Evolutionary conservation across 2,113 vertebrate species (phyloP).

Genomic region (Paralichthys olivaceus): DNA sequence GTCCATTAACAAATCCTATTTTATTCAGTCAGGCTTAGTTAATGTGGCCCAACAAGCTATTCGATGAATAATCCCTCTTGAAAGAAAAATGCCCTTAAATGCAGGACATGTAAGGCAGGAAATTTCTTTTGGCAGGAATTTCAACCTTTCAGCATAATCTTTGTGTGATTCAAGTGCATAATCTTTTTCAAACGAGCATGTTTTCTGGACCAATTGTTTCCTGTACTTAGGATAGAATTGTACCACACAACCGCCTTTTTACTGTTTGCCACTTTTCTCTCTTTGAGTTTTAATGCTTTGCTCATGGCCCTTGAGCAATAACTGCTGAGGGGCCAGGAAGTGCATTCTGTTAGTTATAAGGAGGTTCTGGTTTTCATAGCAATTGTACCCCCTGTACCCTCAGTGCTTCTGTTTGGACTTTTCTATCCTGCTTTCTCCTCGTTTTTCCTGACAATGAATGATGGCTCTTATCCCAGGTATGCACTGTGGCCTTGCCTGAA

Average conservation of each 20-base stretch:
- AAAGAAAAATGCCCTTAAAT: slow-evolving; percentile 19
- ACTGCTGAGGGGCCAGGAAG: background rate
- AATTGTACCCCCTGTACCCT: background rate
- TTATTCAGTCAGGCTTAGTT: slow-evolving; percentile 21
- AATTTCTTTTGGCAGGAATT: slow-evolving; percentile 11
- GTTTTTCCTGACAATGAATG: slow-evolving; percentile 41
- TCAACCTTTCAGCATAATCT: slow-evolving; percentile 26
- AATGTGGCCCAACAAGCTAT: slow-evolving; percentile 14
- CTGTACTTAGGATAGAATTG: no score
- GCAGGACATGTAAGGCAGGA: slow-evolving; percentile 15
- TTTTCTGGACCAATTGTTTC: no score
- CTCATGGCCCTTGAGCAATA: slow-evolving; percentile 8
- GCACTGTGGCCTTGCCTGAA: slow-evolving; percentile 54
- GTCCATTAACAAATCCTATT: background rate
- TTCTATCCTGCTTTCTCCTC: slow-evolving; percentile 7
- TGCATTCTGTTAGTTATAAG: slow-evolving; percentile 3
- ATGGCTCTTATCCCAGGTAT: slow-evolving; percentile 62
- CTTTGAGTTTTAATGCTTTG: slow-evolving; percentile 2
- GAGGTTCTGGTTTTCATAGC: slow-evolving; percentile 12
- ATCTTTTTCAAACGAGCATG: slow-evolving; percentile 21
- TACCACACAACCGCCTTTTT: background rate
- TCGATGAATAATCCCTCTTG: slow-evolving; percentile 43
- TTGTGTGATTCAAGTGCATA: slow-evolving; percentile 20
- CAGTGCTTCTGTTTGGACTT: slow-evolving; percentile 27
- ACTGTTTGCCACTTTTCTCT: background rate